A percentile compares a stretch with the other conserved stretches of the same genome.
phyloP scores from a whole-genome alignment of 2,888 invertebrate genomes.

The Pristionchus entomophagus region DNA sequence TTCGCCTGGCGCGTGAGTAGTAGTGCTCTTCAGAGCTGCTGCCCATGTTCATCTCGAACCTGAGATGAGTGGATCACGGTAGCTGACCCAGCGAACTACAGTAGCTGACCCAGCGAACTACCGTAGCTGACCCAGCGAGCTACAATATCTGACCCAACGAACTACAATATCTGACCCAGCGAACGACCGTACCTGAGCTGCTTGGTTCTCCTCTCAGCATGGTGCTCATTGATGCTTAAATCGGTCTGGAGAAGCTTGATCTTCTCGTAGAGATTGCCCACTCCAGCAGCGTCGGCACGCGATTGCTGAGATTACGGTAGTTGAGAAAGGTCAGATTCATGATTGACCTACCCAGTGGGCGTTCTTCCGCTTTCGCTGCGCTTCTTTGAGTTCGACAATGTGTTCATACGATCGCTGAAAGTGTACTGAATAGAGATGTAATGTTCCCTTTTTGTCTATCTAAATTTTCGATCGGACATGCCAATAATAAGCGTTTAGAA shows the following conservation, averaged over 20 bases:
- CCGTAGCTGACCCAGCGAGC: too few species aligned
- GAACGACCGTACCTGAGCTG: constrained; percentile 27
- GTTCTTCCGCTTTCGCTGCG: not conserved
- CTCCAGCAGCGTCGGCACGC: not conserved
- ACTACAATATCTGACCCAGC: not conserved
- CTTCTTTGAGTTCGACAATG: not conserved
- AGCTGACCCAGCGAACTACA: too few species aligned
- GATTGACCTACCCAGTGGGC: not conserved
- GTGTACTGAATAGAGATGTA: not conserved
- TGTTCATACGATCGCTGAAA: not conserved
- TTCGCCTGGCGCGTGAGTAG: too few species aligned
- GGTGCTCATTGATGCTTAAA: not conserved
- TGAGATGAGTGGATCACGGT: not conserved
- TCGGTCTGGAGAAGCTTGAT: not conserved
- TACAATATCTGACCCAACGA: too few species aligned
- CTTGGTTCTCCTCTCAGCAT: constrained; percentile 2
- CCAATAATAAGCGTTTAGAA: too few species aligned
- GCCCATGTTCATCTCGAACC: constrained; percentile 28
- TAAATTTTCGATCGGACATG: too few species aligned
- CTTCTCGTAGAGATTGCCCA: not conserved
- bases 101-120: too few species aligned
- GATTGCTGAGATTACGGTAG: not conserved
- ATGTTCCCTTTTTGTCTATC: too few species aligned
- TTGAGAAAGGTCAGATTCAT: not conserved
- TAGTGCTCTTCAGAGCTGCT: not conserved